Percentiles rank a stretch among this genome's conserved stretches.
These are phyloP conservation scores for Cephus nigrinus DNA, from an alignment of 2,888 invertebrate species.

Conservation along the genomic window DNA sequence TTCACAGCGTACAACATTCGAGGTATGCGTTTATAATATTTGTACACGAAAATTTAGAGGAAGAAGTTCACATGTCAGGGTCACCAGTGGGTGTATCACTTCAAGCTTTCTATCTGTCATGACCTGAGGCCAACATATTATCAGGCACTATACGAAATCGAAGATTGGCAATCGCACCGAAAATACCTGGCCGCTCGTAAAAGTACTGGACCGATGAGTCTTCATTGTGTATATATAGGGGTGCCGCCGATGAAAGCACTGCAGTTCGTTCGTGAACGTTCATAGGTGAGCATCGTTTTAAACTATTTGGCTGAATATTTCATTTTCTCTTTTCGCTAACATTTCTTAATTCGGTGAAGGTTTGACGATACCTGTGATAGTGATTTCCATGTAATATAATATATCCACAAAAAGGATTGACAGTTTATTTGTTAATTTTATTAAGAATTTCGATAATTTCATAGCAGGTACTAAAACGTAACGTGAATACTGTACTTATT, in stretches of 20 bases:
- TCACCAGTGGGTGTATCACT: background rate
- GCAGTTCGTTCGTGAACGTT: slow-evolving; percentile 61
- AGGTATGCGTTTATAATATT: background rate
- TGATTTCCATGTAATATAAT: background rate
- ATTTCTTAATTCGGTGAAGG: background rate
- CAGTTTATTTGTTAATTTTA: background rate
- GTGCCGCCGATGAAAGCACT: slow-evolving; percentile 47
- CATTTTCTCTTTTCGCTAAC: slow-evolving; percentile 6
- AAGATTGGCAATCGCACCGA: slow-evolving; percentile 32
- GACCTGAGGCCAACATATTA: slow-evolving; percentile 17
- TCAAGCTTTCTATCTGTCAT: background rate
- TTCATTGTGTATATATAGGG: slow-evolving; percentile 63
- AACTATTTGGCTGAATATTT: slow-evolving; percentile 14
- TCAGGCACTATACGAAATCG: slow-evolving; percentile 22
- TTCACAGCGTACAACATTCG: background rate
- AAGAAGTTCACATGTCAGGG: background rate
- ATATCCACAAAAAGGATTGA: background rate
- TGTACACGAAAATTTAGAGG: background rate
- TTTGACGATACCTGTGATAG: background rate
- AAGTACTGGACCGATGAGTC: slow-evolving; percentile 43
- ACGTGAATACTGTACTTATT: background rate
- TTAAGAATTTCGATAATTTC: slow-evolving; percentile 3
- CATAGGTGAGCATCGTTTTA: slow-evolving; percentile 50
- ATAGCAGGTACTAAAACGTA: background rate
- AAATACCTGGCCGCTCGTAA: slow-evolving; percentile 44